These are phyloP conservation scores for Bombus affinis DNA, from an alignment of 1,140 invertebrate genomes.

Conservation along the genomic window DNA sequence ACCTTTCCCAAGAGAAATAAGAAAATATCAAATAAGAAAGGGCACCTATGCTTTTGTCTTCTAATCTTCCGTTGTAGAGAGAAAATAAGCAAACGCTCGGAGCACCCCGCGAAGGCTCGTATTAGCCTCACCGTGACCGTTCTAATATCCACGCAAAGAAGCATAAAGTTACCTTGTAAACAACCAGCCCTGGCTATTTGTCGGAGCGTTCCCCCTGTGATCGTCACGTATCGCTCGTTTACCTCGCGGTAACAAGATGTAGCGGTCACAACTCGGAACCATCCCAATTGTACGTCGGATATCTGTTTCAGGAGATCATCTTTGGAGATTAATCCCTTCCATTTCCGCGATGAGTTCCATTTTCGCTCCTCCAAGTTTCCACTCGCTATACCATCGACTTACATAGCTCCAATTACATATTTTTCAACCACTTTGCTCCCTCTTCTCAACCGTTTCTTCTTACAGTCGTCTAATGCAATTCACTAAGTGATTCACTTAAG, in stretches of 20 bases:
- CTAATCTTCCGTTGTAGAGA: background rate
- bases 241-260: slow-evolving; percentile 45
- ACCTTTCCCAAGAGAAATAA: slow-evolving; percentile 23
- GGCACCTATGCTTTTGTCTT: no score
- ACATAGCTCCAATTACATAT: background rate
- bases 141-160: slow-evolving; percentile 31
- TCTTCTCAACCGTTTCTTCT: background rate
- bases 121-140: background rate
- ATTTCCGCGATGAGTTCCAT: background rate
- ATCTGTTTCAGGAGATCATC: slow-evolving; percentile 36
- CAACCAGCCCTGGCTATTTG: slow-evolving; percentile 34
- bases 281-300: slow-evolving; percentile 41
- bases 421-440: background rate
- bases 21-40: slow-evolving; percentile 8
- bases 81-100: slow-evolving; percentile 10
- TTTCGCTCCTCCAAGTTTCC: background rate
- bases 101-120: background rate
- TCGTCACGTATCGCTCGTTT: slow-evolving; percentile 61
- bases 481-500: background rate
- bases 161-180: slow-evolving; percentile 52
- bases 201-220: slow-evolving; percentile 40
- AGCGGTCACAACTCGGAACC: slow-evolving; percentile 38
- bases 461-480: no score
- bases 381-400: background rate
- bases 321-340: slow-evolving; percentile 32